Evolutionary conservation across 92 coral and sea anemone species (phyloP).

Genomic region (Epizoanthus fatuus): DNA sequence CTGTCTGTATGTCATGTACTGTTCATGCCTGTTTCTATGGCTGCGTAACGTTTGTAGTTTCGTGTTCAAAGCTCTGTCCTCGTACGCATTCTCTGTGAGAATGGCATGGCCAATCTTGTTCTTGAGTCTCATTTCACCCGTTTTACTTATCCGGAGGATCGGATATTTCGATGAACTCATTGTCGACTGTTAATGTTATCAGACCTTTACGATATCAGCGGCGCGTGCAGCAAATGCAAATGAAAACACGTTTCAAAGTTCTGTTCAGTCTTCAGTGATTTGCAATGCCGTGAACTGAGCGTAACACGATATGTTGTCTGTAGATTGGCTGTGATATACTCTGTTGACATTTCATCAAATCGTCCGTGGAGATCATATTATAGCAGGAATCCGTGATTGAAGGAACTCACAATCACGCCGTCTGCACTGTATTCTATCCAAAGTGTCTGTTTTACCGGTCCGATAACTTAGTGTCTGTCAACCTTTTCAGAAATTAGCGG

Average conservation of each 20-base stretch:
- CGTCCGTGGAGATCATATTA: background rate
- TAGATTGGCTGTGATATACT: background rate
- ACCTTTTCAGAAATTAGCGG: background rate
- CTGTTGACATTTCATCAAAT: background rate
- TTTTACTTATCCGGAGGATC: constrained; percentile 86
- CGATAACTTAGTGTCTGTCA: background rate
- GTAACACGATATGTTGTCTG: constrained; percentile 14
- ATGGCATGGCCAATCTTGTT: constrained; percentile 93
- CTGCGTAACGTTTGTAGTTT: constrained; percentile 66
- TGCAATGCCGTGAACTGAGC: constrained; percentile 15
- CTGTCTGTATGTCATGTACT: constrained; percentile 88
- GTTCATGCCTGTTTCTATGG: constrained; percentile 82
- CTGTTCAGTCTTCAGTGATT: background rate
- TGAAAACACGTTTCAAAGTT: no score
- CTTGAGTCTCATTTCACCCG: constrained; percentile 92
- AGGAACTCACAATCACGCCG: background rate
- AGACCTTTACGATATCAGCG: background rate
- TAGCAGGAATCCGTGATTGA: background rate
- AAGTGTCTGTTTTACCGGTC: background rate
- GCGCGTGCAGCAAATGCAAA: no score
- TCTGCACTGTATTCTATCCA: background rate
- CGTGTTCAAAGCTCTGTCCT: constrained; percentile 87
- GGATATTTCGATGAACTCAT: constrained; percentile 14
- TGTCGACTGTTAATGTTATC: background rate
- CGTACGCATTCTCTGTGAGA: constrained; percentile 91